These are phyloP conservation scores for Festucalex cinctus DNA, from an alignment of 2,113 vertebrate species.

Conservation along the genomic window DNA sequence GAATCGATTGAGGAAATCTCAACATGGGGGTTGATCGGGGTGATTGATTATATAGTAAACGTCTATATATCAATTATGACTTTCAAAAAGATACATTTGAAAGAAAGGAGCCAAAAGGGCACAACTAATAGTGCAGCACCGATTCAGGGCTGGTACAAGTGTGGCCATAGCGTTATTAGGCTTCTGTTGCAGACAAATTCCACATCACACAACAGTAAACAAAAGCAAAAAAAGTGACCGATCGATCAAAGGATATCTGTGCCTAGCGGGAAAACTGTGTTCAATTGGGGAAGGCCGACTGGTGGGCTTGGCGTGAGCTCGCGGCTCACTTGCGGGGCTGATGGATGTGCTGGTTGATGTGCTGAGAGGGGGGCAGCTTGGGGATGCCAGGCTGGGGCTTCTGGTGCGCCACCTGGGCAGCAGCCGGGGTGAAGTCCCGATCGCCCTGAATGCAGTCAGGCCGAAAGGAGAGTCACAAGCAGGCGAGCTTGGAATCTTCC, in stretches of 20 bases:
- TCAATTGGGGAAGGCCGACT: slow-evolving; percentile 54
- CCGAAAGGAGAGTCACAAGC: neutral
- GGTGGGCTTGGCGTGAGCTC: slow-evolving; percentile 42
- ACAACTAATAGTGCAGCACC: slow-evolving; percentile 26
- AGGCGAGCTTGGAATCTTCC: neutral
- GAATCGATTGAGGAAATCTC: too few species aligned
- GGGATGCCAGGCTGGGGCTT: slow-evolving; percentile 92
- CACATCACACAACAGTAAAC: slow-evolving; percentile 14
- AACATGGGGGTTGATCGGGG: neutral
- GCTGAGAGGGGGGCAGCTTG: slow-evolving; percentile 79
- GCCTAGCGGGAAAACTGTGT: slow-evolving; percentile 40
- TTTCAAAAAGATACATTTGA: neutral
- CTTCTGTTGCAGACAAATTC: slow-evolving; percentile 20
- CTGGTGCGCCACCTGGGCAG: slow-evolving; percentile 96
- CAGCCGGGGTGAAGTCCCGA: slow-evolving; percentile 96
- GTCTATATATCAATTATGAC: slow-evolving; percentile 33
- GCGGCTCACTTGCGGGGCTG: slow-evolving; percentile 93
- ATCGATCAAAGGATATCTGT: slow-evolving; percentile 42
- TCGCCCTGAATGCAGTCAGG: slow-evolving; percentile 80
- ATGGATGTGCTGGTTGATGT: slow-evolving; percentile 90
- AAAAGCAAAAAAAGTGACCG: slow-evolving; percentile 4
- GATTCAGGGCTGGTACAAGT: slow-evolving; percentile 21
- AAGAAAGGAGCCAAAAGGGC: slow-evolving; percentile 27
- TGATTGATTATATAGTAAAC: neutral
- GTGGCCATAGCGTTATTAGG: slow-evolving; percentile 16